phyloP scores from a whole-genome alignment of 2,113 vertebrate genomes.

The Chascanopsetta lugubris region DNA sequence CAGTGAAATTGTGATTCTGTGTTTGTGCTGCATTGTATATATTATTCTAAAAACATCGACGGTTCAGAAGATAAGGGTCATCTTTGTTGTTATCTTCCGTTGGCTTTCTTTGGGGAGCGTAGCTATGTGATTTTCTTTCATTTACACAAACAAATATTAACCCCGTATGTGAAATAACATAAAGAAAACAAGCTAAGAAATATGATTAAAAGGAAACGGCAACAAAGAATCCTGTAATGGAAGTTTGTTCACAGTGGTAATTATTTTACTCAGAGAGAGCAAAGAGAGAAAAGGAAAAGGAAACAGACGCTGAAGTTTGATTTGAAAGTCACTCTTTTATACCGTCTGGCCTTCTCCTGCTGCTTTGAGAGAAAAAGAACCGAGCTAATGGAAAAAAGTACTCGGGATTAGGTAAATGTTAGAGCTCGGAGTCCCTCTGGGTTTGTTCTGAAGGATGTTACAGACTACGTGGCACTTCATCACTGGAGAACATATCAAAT shows the following conservation, averaged over 20 bases:
- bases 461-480: neutral
- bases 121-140: neutral
- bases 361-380: conserved; percentile 36
- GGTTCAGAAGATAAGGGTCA: conserved; percentile 10
- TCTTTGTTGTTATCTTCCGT: conserved; percentile 1
- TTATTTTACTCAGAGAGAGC: conserved; percentile 21
- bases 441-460: conserved; percentile 33
- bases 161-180: conserved; percentile 13
- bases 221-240: conserved; percentile 21
- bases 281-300: conserved; percentile 36
- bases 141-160: conserved; percentile 27
- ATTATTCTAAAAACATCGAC: neutral
- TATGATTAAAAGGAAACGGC: conserved; percentile 40
- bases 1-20: conserved; percentile 5
- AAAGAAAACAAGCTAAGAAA: conserved; percentile 34
- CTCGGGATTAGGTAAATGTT: conserved; percentile 35
- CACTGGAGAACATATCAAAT: conserved; percentile 16
- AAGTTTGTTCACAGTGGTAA: conserved; percentile 27
- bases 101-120: neutral
- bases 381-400: conserved; percentile 29
- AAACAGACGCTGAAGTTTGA: conserved; percentile 54
- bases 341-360: conserved; percentile 16
- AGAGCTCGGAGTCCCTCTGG: neutral
- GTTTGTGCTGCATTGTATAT: neutral
- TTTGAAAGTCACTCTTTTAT: conserved; percentile 59